Percentiles rank a stretch among this genome's conserved stretches.
Evolutionary conservation across 1,140 invertebrate genomes (phyloP).

Genomic region (Tetraneura akinire): DNA sequence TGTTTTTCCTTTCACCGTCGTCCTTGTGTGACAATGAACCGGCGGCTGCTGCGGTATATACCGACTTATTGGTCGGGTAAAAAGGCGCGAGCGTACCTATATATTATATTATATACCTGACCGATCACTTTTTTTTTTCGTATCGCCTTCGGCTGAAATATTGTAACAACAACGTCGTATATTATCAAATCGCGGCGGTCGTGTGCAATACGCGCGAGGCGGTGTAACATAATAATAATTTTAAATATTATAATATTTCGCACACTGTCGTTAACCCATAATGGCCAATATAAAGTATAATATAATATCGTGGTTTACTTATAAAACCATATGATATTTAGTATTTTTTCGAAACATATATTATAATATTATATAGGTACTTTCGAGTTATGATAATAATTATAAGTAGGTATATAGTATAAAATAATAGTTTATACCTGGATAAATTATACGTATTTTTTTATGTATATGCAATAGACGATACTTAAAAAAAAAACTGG

Average conservation of each 20-base stretch:
- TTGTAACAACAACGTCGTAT: slow-evolving; percentile 22
- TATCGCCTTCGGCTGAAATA: slow-evolving; percentile 27
- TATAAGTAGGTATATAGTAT: too few relatives aligned
- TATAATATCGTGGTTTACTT: not conserved
- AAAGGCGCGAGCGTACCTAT: slow-evolving; percentile 2
- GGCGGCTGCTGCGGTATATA: not conserved
- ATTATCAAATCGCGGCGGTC: not conserved
- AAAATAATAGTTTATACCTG: too few relatives aligned
- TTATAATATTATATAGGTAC: too few relatives aligned
- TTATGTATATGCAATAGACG: too few relatives aligned
- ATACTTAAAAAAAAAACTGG: too few relatives aligned
- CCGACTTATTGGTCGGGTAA: not conserved
- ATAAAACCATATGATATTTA: too few relatives aligned
- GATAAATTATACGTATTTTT: too few relatives aligned
- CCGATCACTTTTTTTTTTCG: slow-evolving; percentile 30
- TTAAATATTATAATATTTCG: not conserved
- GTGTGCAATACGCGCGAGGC: slow-evolving; percentile 5
- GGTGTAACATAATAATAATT: not conserved
- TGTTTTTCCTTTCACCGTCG: slow-evolving; percentile 13
- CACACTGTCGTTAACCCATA: too few relatives aligned
- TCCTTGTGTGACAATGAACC: slow-evolving; percentile 49
- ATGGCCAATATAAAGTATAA: not conserved
- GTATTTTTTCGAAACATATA: too few relatives aligned
- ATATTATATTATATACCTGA: too few relatives aligned
- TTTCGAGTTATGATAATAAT: too few relatives aligned